These are phyloP conservation scores for Callithrix jacchus DNA, from an alignment of 2,113 vertebrate species.

Conservation along the genomic window DNA sequence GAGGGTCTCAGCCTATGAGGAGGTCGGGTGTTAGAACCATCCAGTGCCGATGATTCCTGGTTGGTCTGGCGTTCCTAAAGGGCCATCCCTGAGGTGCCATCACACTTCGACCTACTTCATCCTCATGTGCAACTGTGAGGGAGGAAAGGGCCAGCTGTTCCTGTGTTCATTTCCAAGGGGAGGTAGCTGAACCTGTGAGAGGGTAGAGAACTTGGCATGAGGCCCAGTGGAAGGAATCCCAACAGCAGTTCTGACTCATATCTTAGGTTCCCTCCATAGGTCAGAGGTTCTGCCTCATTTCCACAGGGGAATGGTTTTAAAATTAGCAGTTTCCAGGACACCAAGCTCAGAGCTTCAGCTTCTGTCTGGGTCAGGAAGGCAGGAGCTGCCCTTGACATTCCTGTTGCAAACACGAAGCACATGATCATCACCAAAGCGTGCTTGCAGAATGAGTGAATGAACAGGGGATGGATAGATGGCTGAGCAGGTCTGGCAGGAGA, in stretches of 20 bases:
- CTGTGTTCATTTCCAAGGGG: background rate
- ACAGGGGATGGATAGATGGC: background rate
- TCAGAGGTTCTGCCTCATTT: accelerated
- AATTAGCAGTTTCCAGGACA: accelerated
- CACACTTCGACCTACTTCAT: background rate
- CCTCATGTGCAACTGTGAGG: background rate
- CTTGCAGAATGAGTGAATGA: background rate
- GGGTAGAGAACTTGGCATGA: background rate
- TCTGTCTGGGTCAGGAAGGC: background rate
- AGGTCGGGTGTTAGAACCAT: accelerated
- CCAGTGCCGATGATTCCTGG: too few species aligned
- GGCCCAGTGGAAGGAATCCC: background rate
- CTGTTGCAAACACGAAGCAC: accelerated
- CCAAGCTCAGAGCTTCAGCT: background rate
- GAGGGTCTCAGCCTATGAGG: background rate
- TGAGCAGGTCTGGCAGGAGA: too few species aligned
- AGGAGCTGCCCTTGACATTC: accelerated
- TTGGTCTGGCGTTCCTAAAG: background rate
- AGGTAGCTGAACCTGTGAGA: background rate
- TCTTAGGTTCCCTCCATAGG: background rate
- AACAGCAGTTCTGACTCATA: background rate
- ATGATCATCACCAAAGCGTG: too few species aligned
- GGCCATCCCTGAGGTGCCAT: background rate
- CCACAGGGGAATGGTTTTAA: accelerated
- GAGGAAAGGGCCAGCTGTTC: background rate